Base-by-base conservation (phyloP, 2,113 vertebrate species). In the Bufo gargarizans region DNA sequence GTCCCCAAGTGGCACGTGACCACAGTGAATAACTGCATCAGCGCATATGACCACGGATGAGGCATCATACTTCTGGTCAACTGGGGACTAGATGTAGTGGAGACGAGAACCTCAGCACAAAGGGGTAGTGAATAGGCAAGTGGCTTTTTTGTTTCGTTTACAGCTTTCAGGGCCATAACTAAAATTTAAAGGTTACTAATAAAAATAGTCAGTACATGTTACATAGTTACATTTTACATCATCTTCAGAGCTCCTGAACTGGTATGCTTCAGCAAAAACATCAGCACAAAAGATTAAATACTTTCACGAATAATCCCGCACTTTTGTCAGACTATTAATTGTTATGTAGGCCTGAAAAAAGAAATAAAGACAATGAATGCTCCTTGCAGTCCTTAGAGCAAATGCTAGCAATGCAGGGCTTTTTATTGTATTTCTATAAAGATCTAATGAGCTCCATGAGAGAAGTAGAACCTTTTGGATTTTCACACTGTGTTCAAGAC, bases 361-460 rank as follows among this genome's bases (percentile, higher is more conserved):
- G 91, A 93, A 93, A 94, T 45, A 90, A 83, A 91, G 92, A 94
- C 94, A 98, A 97, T 97, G 94, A 92, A 88, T 93, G 94, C 94
- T 96, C 93, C 96, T 96, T 96, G 96, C 96, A 97, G 95, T 95
- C 93, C 95, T 94, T 93, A 93, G 94, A 93, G 95, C 96, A 94
- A 96, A 95, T 96, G 96, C 96, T 97, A 95, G 96, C 94, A 95
- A 96, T 96, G 94, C 96, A 96, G 93, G 95, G 93, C 95, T 95
- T 94, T 95, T 96, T 96, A 97, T 97, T 96, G 97, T 97, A 93
- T 95, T 96, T 97, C 96, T 97, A 96, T 97, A 97, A 97, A 97
- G 97, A 97, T 96, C 96, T 97, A 98, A 98, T 98, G 97, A 98
- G 97, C 96, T 98, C 94, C 95, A 95, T 96, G 97, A 94, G 96